Percentiles rank a stretch among this genome's conserved stretches.
Evolutionary conservation across 2,113 vertebrate species (phyloP).

Genomic region (Tympanuchus pallidicinctus): DNA sequence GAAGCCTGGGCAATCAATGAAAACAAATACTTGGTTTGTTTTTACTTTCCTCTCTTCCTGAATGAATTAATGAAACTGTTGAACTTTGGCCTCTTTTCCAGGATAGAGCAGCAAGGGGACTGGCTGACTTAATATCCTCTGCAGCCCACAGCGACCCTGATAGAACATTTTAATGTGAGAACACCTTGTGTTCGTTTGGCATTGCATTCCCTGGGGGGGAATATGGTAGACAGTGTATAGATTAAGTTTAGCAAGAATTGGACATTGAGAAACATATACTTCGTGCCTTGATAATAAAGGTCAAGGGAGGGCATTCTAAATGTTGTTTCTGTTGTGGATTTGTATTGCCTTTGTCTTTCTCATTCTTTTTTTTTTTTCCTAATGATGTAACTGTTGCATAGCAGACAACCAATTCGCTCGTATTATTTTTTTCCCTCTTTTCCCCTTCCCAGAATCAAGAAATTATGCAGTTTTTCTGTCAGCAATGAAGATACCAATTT

Average conservation of each 20-base stretch:
- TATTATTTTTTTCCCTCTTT: too few species aligned
- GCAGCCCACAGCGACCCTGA: slow-evolving; percentile 51
- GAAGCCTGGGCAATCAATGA: slow-evolving; percentile 53
- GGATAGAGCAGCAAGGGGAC: slow-evolving; percentile 38
- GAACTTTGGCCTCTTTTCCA: slow-evolving; percentile 73
- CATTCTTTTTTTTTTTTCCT: background rate
- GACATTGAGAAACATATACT: slow-evolving; percentile 48
- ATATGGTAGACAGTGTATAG: slow-evolving; percentile 7
- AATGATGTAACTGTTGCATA: background rate
- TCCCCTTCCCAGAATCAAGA: too few species aligned
- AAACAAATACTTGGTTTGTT: slow-evolving; percentile 67
- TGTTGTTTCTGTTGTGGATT: slow-evolving; percentile 32
- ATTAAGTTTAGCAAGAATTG: slow-evolving; percentile 56
- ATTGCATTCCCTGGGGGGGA: slow-evolving; percentile 53
- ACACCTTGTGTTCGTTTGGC: slow-evolving; percentile 46
- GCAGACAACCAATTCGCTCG: background rate
- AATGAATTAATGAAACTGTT: slow-evolving; percentile 74
- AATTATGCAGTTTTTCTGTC: too few species aligned
- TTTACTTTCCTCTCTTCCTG: slow-evolving; percentile 74
- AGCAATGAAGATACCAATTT: background rate
- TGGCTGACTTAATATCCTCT: slow-evolving; percentile 49
- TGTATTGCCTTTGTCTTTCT: background rate
- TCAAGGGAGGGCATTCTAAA: slow-evolving; percentile 19
- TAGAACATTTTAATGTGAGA: slow-evolving; percentile 67
- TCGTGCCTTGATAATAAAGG: slow-evolving; percentile 57